Evolutionary conservation across 2,113 vertebrate species (phyloP).

Genomic region (Cyanoderma ruficeps): DNA sequence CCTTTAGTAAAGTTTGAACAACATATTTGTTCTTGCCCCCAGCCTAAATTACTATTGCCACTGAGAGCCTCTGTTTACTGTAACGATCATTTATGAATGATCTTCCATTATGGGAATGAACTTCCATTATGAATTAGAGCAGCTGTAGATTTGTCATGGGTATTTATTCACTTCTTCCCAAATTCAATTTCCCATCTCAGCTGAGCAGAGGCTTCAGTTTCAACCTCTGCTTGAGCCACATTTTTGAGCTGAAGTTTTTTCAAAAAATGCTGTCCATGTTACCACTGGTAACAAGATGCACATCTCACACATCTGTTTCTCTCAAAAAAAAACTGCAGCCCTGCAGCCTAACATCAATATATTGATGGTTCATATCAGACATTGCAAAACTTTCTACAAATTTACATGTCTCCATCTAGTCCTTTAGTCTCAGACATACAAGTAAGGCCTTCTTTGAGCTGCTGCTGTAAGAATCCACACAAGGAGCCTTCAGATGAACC

Average conservation of each 20-base stretch:
- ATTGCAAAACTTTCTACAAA: background rate
- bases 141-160: background rate
- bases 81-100: background rate
- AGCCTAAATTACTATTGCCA: background rate
- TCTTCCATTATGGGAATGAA: background rate
- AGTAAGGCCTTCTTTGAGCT: rapidly evolving
- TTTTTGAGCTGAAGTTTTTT: background rate
- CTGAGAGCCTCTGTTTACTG: background rate
- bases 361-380: background rate
- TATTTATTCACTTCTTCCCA: background rate
- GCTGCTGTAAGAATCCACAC: background rate
- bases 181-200: background rate
- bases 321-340: background rate
- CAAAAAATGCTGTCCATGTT: background rate
- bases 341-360: background rate
- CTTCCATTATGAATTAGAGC: background rate
- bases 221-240: background rate
- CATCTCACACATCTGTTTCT: background rate
- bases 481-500: background rate
- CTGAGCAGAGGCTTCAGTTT: background rate
- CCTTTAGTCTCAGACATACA: background rate
- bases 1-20: background rate
- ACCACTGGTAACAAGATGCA: background rate
- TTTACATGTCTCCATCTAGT: background rate
- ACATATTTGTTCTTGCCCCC: background rate